Conservation (phyloP, 2,113 vertebrate species). For the Brachyistius frenatus region DNA sequence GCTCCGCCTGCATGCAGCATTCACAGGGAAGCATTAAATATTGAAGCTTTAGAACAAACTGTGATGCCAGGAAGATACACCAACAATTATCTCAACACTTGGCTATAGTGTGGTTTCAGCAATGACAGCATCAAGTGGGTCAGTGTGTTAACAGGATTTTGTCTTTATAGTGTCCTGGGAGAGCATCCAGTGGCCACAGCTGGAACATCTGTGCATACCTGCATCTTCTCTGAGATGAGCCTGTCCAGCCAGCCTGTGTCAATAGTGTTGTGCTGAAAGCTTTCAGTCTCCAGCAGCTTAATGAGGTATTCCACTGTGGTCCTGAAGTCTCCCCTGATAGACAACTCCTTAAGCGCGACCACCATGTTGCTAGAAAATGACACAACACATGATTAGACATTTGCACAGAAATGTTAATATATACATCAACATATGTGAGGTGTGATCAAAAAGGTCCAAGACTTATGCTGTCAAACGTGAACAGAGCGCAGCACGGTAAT, state of each 20-base stretch:
- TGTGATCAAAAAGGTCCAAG: too few species aligned
- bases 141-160: not conserved
- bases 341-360: conserved; percentile 96
- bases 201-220: conserved; percentile 82
- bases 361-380: conserved; percentile 92
- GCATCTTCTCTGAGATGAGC: conserved; percentile 98
- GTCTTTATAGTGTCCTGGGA: not conserved
- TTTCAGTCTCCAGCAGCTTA: conserved; percentile 96
- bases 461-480: too few species aligned
- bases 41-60: not conserved
- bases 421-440: too few species aligned
- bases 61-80: not conserved
- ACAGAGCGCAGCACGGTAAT: too few species aligned
- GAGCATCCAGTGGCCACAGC: not conserved
- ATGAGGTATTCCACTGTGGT: conserved; percentile 99
- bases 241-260: conserved; percentile 98
- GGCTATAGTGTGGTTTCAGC: not conserved
- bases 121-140: not conserved
- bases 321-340: conserved; percentile 97
- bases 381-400: not conserved
- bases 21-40: not conserved
- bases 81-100: not conserved
- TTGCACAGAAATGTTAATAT: not conserved
- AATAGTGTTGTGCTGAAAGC: conserved; percentile 96
- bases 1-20: conserved; percentile 88